Percentiles rank a stretch among this genome's conserved stretches.
phyloP scores from a whole-genome alignment of 1,140 invertebrate genomes.

The Sipha flava region DNA sequence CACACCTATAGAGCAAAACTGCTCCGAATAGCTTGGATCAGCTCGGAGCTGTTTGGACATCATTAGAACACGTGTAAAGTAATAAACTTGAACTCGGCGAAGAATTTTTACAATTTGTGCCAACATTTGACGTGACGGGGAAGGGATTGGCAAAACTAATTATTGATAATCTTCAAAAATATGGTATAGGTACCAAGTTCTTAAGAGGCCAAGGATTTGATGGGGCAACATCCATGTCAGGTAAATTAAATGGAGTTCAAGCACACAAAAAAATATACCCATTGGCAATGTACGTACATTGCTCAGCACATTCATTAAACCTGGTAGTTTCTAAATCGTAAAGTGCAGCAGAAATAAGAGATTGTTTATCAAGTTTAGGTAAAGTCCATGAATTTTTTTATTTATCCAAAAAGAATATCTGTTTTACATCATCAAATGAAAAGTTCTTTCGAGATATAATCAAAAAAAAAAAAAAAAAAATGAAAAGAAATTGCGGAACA shows the following conservation, averaged over 20 bases:
- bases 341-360: background rate
- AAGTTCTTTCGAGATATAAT: background rate
- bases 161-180: background rate
- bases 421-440: background rate
- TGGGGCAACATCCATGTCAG: background rate
- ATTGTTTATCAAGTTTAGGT: background rate
- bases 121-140: too few species aligned
- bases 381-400: background rate
- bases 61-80: too few species aligned
- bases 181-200: background rate
- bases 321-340: background rate
- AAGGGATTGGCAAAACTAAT: background rate
- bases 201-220: background rate
- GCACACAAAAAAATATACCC: too few species aligned
- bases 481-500: too few species aligned
- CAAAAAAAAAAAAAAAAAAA: background rate
- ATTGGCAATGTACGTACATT: background rate
- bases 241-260: too few species aligned
- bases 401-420: background rate
- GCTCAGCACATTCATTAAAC: background rate
- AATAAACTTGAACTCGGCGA: background rate
- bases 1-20: too few species aligned
- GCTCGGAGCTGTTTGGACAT: too few species aligned
- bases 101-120: background rate
- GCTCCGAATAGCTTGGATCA: too few species aligned